Percentiles rank a stretch among this genome's conserved stretches.
These are phyloP conservation scores for Agrotis exclamationis DNA, from an alignment of 2,888 invertebrate genomes.

Conservation along the genomic window DNA sequence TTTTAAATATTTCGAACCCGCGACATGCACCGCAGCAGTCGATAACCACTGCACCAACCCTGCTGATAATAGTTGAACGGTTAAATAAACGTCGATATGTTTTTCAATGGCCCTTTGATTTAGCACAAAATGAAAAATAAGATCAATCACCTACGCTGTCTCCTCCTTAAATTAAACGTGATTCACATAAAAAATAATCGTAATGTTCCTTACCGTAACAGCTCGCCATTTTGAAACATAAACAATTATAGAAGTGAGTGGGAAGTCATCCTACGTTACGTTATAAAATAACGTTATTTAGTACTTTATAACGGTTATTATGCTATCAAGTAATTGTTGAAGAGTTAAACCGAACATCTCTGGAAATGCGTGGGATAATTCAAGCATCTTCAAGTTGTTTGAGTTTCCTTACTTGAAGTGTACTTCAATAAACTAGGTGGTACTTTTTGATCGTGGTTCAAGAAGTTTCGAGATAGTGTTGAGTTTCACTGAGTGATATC, in stretches of 20 bases:
- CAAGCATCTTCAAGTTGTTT: conserved; percentile 24
- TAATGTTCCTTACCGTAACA: not conserved
- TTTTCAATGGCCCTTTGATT: too few relatives aligned
- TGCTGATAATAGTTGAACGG: too few relatives aligned
- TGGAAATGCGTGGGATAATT: conserved; percentile 6
- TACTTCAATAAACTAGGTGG: not conserved
- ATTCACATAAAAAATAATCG: too few relatives aligned
- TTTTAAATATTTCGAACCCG: too few relatives aligned
- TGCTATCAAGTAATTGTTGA: conserved; percentile 7
- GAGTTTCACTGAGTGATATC: not conserved
- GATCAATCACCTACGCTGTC: too few relatives aligned
- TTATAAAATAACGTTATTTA: conserved; percentile 27
- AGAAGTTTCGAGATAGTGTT: not conserved
- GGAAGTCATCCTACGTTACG: conserved; percentile 9
- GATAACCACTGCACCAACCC: too few relatives aligned
- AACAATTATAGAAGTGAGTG: conserved; percentile 12
- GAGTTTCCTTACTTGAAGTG: conserved; percentile 4
- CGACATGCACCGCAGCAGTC: too few relatives aligned
- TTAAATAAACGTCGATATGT: too few relatives aligned
- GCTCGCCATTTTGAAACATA: conserved; percentile 22
- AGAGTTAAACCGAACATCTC: conserved; percentile 15
- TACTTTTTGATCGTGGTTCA: not conserved
- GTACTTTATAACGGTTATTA: conserved; percentile 26
- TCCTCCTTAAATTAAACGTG: too few relatives aligned
- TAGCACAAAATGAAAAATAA: too few relatives aligned